A percentile compares a stretch with the other conserved stretches of the same genome.
phyloP scores from a whole-genome alignment of 2,797 vertebrate genomes.

The Calcarius lapponicus region DNA sequence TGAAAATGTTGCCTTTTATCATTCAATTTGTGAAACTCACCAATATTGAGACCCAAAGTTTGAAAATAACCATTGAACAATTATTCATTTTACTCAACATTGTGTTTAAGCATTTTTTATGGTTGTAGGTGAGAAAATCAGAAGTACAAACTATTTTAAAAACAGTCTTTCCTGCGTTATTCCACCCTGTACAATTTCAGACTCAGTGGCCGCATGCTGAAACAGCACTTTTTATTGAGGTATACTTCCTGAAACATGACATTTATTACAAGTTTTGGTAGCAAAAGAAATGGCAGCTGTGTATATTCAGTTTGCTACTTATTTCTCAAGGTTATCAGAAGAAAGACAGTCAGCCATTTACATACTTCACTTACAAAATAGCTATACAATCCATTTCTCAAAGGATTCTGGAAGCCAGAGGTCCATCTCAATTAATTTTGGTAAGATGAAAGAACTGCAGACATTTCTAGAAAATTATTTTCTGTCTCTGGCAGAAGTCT shows the following conservation, averaged over 20 bases:
- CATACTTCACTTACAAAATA: not conserved
- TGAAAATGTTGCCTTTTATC: not conserved
- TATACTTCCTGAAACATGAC: not conserved
- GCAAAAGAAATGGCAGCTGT: not conserved
- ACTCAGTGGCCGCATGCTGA: not conserved
- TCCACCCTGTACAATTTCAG: not conserved
- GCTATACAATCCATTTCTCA: not conserved
- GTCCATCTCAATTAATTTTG: not conserved
- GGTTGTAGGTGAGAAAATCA: not conserved
- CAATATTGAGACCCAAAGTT: not conserved
- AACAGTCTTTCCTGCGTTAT: not conserved
- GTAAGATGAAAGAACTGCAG: not conserved
- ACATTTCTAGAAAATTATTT: slow-evolving; percentile 19
- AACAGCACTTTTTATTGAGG: not conserved
- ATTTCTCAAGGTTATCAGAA: not conserved
- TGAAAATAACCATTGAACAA: not conserved
- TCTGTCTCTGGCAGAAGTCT: not conserved
- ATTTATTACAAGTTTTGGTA: not conserved
- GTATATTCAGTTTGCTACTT: not conserved
- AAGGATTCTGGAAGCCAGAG: not conserved
- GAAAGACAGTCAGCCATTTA: not conserved
- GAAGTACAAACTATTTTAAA: not conserved
- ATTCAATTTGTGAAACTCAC: not conserved
- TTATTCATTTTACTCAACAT: not conserved
- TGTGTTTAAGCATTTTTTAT: not conserved